Evolutionary conservation across 2,113 vertebrate species (phyloP).

Genomic region (Myodes glareolus): DNA sequence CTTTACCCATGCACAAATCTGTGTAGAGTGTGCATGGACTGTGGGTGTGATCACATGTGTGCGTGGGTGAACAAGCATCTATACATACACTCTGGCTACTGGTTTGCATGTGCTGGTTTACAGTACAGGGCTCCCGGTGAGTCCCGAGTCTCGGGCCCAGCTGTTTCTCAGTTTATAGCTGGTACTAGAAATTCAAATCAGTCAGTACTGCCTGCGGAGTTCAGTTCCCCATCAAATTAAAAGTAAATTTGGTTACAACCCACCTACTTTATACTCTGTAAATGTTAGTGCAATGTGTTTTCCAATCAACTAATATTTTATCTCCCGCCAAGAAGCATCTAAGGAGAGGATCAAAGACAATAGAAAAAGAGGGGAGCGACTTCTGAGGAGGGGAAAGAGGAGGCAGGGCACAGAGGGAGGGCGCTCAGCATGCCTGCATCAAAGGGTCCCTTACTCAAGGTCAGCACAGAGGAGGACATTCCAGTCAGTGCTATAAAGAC

Average conservation of each 20-base stretch:
- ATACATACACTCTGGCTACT: neutral
- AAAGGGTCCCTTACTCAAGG: neutral
- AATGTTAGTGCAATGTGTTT: constrained; percentile 62
- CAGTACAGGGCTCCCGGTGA: neutral
- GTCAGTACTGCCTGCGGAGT: constrained; percentile 56
- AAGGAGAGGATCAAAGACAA: constrained; percentile 60
- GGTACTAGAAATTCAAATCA: constrained; percentile 75
- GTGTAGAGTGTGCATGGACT: neutral
- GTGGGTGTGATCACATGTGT: neutral
- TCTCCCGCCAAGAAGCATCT: constrained; percentile 74
- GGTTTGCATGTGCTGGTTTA: neutral
- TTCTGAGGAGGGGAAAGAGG: neutral
- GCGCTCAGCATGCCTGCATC: neutral
- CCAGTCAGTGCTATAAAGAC: neutral
- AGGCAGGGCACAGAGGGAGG: neutral
- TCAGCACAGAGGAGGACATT: neutral
- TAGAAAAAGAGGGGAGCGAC: constrained; percentile 3
- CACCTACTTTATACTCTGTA: constrained; percentile 70
- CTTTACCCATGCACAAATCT: neutral
- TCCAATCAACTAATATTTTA: constrained; percentile 77
- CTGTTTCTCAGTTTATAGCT: constrained; percentile 49
- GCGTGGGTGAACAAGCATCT: neutral
- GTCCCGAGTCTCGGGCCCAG: neutral
- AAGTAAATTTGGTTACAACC: constrained; percentile 76
- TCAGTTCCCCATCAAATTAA: constrained; percentile 75